phyloP scores from a whole-genome alignment of 2,113 vertebrate species.

The Clupea harengus region DNA sequence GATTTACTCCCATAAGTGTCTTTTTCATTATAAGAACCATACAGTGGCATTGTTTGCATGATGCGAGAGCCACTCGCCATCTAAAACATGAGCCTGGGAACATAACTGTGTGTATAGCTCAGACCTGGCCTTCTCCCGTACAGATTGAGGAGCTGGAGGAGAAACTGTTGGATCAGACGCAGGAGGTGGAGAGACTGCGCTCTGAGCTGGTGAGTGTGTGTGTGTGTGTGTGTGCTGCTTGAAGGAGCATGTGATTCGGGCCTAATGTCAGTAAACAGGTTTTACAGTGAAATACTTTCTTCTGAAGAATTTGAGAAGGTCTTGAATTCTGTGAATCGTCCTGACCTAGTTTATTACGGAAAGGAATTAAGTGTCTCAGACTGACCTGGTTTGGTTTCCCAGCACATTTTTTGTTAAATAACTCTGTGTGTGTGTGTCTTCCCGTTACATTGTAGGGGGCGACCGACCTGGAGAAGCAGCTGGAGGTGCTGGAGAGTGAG shows the following conservation, averaged over 20 bases:
- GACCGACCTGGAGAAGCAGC: conserved; percentile 90
- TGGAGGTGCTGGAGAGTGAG: conserved; percentile 85
- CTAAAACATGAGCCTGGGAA: neutral
- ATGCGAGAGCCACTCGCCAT: neutral
- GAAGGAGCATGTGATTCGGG: neutral
- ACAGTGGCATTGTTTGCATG: neutral
- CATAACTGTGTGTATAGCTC: neutral
- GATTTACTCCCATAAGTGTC: neutral
- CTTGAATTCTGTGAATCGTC: neutral
- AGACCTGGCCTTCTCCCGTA: neutral
- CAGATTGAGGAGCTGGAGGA: conserved; percentile 86
- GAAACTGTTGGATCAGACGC: conserved; percentile 79
- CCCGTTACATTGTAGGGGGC: conserved; percentile 73
- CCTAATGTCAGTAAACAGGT: neutral
- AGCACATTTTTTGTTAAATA: neutral
- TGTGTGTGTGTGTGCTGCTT: neutral
- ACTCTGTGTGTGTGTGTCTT: neutral
- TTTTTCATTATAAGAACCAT: neutral
- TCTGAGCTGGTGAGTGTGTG: conserved; percentile 79
- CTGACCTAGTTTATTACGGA: conserved; percentile 24
- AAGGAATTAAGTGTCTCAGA: neutral
- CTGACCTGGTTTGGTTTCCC: conserved; percentile 27
- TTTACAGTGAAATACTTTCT: neutral
- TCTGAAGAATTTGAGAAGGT: neutral
- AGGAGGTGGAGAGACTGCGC: conserved; percentile 84